Evolutionary conservation across 2,113 vertebrate genomes (phyloP).

Genomic region (Symphodus melops): DNA sequence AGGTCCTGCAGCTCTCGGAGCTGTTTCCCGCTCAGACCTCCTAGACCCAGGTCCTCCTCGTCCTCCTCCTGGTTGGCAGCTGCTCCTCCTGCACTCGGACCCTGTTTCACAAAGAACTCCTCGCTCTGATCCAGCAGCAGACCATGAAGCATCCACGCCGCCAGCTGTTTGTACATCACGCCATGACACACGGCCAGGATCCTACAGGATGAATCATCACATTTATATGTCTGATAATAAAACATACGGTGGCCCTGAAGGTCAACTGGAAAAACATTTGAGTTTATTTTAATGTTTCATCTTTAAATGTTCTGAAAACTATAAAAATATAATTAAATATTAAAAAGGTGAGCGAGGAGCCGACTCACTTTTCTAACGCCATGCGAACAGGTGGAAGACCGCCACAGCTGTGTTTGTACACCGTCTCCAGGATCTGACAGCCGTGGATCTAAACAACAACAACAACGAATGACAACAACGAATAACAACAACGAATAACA

Average conservation of each 20-base stretch:
- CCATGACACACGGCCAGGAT: conserved; percentile 96
- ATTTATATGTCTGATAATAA: too few species aligned
- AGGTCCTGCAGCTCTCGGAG: conserved; percentile 94
- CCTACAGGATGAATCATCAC: conserved; percentile 72
- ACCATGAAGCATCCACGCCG: conserved; percentile 98
- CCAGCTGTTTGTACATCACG: conserved; percentile 99
- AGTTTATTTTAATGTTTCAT: too few species aligned
- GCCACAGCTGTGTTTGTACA: conserved; percentile 96
- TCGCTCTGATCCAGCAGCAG: conserved; percentile 95
- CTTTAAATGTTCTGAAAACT: too few species aligned
- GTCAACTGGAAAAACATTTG: too few species aligned
- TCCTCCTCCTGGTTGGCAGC: conserved; percentile 91
- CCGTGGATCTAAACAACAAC: conserved; percentile 91
- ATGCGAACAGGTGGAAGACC: conserved; percentile 95
- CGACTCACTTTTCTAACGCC: conserved; percentile 94
- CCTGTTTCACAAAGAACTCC: conserved; percentile 97
- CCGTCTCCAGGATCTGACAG: conserved; percentile 96
- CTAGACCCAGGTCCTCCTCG: conserved; percentile 95
- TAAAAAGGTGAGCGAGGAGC: too few species aligned
- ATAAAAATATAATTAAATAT: too few species aligned
- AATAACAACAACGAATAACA: background rate
- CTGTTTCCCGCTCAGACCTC: conserved; percentile 96
- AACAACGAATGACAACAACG: background rate
- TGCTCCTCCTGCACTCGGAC: conserved; percentile 89
- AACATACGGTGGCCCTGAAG: too few species aligned